Conservation (phyloP, 1,140 invertebrate genomes). For the Papilio helenus region DNA sequence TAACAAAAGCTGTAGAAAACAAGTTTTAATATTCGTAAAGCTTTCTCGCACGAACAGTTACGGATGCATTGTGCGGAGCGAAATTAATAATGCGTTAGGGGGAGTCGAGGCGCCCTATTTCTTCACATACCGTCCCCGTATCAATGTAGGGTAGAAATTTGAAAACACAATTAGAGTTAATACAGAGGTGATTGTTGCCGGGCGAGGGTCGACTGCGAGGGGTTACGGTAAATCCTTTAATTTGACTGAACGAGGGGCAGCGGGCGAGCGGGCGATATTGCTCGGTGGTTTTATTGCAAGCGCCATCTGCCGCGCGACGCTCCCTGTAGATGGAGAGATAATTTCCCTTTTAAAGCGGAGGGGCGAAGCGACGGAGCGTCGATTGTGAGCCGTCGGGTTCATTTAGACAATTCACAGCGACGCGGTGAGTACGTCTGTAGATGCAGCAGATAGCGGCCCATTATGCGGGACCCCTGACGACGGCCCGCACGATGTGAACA, state of each 20-base stretch:
- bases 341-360: slow-evolving; percentile 73
- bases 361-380: slow-evolving; percentile 60
- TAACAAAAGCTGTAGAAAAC: slow-evolving; percentile 4
- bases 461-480: slow-evolving; percentile 69
- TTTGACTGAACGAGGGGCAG: slow-evolving; percentile 80
- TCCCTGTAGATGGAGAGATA: slow-evolving; percentile 77
- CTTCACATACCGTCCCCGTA: slow-evolving; percentile 71
- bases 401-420: slow-evolving; percentile 75
- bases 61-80: slow-evolving; percentile 54
- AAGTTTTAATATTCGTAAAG: slow-evolving; percentile 10
- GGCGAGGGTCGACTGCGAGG: slow-evolving; percentile 73
- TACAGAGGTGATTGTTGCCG: slow-evolving; percentile 82
- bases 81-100: slow-evolving; percentile 73
- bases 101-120: slow-evolving; percentile 64
- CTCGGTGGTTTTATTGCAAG: slow-evolving; percentile 83
- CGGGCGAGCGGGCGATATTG: slow-evolving; percentile 69
- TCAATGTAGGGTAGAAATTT: slow-evolving; percentile 78
- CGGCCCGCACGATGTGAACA: slow-evolving; percentile 60
- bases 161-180: slow-evolving; percentile 83
- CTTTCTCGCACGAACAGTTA: slow-evolving; percentile 54
- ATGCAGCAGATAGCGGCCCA: slow-evolving; percentile 67
- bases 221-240: slow-evolving; percentile 82
- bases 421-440: slow-evolving; percentile 61
- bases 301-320: slow-evolving; percentile 77
- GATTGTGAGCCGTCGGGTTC: slow-evolving; percentile 73